A percentile compares a stretch with the other conserved stretches of the same genome.
phyloP scores from a whole-genome alignment of 2,888 invertebrate genomes.

The Bimastos eiseni region DNA sequence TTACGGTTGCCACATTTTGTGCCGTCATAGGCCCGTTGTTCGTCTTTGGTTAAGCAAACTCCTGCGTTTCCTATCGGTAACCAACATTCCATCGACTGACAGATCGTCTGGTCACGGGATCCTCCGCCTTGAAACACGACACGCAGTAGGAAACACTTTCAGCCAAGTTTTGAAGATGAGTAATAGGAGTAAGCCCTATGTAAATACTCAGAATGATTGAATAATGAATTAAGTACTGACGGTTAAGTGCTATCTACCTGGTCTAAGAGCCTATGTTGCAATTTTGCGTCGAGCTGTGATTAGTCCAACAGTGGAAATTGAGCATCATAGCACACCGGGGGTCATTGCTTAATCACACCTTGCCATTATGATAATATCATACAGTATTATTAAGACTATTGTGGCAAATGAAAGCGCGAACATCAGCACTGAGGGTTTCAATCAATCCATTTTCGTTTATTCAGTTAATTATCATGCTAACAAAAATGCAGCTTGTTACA shows the following conservation, averaged over 20 bases:
- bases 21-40: background rate
- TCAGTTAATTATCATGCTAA: no score
- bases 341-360: background rate
- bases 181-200: no score
- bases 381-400: no score
- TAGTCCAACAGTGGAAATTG: no score
- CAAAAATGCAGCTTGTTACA: no score
- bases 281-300: no score
- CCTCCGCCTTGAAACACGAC: background rate
- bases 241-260: background rate
- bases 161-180: background rate
- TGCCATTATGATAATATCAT: background rate
- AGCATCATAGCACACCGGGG: no score
- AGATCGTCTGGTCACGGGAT: conserved; percentile 33
- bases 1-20: background rate
- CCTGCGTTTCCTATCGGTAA: conserved; percentile 46
- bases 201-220: no score
- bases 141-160: background rate
- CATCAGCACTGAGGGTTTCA: no score
- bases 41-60: conserved; percentile 31
- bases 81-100: conserved; percentile 49
- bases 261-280: background rate
- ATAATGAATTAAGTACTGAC: no score
- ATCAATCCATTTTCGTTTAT: no score
- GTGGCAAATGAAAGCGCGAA: no score